Evolutionary conservation across 2,797 vertebrate species (phyloP).

Genomic region (Callimico goeldii): DNA sequence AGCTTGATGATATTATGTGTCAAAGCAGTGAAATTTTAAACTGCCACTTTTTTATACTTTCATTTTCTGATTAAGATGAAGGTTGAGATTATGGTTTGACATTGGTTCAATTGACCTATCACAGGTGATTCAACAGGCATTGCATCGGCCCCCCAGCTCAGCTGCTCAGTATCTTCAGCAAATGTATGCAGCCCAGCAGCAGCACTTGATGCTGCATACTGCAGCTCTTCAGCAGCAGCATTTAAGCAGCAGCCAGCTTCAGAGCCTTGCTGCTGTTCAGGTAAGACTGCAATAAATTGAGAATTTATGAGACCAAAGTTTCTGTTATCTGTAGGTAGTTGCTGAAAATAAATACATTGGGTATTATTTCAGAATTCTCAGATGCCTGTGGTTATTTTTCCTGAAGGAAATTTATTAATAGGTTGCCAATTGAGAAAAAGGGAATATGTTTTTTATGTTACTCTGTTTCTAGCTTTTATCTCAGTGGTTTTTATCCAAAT

Average conservation of each 20-base stretch:
- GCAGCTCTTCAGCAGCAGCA: slow-evolving; percentile 95
- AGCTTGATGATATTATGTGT: not conserved
- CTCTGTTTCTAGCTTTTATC: not conserved
- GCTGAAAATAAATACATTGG: not conserved
- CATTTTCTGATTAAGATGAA: not conserved
- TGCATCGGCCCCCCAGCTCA: slow-evolving; percentile 93
- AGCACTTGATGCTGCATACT: slow-evolving; percentile 95
- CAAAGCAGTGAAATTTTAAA: slow-evolving; percentile 24
- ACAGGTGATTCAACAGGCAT: slow-evolving; percentile 95
- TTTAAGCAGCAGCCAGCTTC: slow-evolving; percentile 90
- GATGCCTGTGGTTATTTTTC: not conserved
- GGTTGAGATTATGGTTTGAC: slow-evolving; percentile 72
- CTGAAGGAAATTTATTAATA: not conserved
- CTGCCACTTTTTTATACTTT: not conserved
- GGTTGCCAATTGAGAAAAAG: not conserved
- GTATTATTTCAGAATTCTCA: not conserved
- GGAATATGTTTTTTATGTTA: not conserved
- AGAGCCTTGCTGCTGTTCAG: slow-evolving; percentile 92
- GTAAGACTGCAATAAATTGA: slow-evolving; percentile 81
- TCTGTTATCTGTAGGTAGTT: not conserved
- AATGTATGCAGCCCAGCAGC: slow-evolving; percentile 96
- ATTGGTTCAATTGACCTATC: slow-evolving; percentile 76
- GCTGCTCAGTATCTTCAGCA: slow-evolving; percentile 96
- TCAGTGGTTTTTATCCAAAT: slow-evolving; percentile 1
- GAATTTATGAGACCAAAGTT: not conserved